Base-by-base conservation (phyloP, 64 coral and sea anemone genomes). In the Trachythela sp. region DNA sequence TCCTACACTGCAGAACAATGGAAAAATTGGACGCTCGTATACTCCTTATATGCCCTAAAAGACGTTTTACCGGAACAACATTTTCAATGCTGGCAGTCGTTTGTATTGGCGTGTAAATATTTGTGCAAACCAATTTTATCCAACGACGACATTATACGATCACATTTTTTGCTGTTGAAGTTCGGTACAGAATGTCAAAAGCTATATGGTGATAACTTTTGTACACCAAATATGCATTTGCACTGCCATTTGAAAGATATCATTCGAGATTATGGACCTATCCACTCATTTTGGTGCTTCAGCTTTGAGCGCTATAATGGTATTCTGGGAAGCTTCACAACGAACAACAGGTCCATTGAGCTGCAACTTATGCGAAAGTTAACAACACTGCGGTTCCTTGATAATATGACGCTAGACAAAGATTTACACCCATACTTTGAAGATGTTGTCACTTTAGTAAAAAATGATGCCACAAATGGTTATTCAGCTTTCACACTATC, bases 231-330 rank as follows among this genome's bases (percentile, higher is more conserved):
- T 35, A 77, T 77, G 71, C 71, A 77, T 35, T 35, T 77, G 24
- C 71, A 77, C 32, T 77, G 71, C 32, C 71, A 77, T 77, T 35
- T 77, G 31, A 77, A 77, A 36, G 71, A 77, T 27, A 35, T 77
- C 4, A 13, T 29, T 77, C 1, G 4, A 77, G 71, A 77, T 77
- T 77, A 34, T 39, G 71, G 71, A 39, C 71, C 59, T 68, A 68
- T 68, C 30, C 59, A 68, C 59, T 68, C 59, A 68, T 68, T 68
- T 68, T 68, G 59, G 71, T 77, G 71, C 71, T 77, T 35, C 32
- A 77, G 71, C 36, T 77, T 77, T 35, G 71, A 77, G 32, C 71
- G 71, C 2, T 77, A 77, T n/a, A 77, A 77, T 77, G 71, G 71
- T 6, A 35, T 77, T 10, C 24, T 77, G 13, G 71, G 71, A 32